phyloP scores from a whole-genome alignment of 2,888 invertebrate genomes.

The Caenorhabditis parvicauda region DNA sequence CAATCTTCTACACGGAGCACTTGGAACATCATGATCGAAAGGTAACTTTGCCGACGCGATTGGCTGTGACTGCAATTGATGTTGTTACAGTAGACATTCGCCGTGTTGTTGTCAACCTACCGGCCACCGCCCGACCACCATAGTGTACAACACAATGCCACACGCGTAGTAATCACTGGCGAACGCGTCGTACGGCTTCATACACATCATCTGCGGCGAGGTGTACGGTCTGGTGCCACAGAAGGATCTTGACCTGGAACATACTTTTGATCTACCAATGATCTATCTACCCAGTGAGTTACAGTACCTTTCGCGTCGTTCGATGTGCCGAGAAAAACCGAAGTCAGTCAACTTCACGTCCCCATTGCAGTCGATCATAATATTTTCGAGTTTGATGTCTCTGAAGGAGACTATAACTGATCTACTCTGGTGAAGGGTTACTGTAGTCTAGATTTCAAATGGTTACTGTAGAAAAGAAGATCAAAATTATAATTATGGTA shows the following conservation, averaged over 20 bases:
- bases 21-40: slow-evolving; percentile 22
- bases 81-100: neutral
- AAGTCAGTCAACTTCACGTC: slow-evolving; percentile 51
- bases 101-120: slow-evolving; percentile 2
- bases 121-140: slow-evolving; percentile 51
- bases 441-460: too few relatives aligned
- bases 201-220: slow-evolving; percentile 28
- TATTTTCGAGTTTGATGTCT: slow-evolving; percentile 44
- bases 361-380: slow-evolving; percentile 46
- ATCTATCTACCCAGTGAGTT: too few relatives aligned
- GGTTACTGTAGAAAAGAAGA: neutral
- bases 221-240: slow-evolving; percentile 51
- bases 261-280: neutral
- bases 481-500: neutral
- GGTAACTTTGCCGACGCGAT: neutral
- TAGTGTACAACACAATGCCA: slow-evolving; percentile 50
- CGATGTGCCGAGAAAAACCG: slow-evolving; percentile 45
- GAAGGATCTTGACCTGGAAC: slow-evolving; percentile 36
- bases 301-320: slow-evolving; percentile 35
- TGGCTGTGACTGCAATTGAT: too few relatives aligned
- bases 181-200: slow-evolving; percentile 40
- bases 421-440: too few relatives aligned
- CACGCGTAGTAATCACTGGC: slow-evolving; percentile 45
- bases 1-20: slow-evolving; percentile 26
- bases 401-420: too few relatives aligned